Evolutionary conservation across 2,113 vertebrate species (phyloP), one percentile per base, ranked within the genome.

Genomic region (Polypterus senegalus): DNA sequence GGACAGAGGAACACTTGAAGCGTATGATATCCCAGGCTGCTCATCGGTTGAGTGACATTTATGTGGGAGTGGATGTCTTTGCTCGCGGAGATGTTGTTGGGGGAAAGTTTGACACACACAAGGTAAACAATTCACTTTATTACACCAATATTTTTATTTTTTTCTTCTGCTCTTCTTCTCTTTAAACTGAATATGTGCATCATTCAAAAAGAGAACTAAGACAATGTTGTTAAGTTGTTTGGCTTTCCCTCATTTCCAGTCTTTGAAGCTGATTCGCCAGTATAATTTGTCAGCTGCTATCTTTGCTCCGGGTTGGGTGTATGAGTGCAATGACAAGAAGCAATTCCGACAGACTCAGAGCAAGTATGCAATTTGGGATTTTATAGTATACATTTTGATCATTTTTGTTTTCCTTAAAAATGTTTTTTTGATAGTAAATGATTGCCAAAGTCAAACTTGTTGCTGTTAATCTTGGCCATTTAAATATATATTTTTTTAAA

Each of bases 231-330:
- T 46, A 47, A 9, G 9, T n/a, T 10, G 46, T 59, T 27, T 45
- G 27, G 46, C 53, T 57, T 27, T 10, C 7, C 54, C 48, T 55
- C 3, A 59, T 27, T 68, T 7, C 1, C 64, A 98, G 96, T 86
- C 96, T 0, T 76, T 98, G 73, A 77, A 85, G 61, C 52, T 95
- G 71, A 92, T 99, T 62, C 86, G 92, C 3, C 88, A 85, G 65
- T 71, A 89, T 0, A 73, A 81, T 57, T 83, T 97, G 68, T 99
- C 96, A 0, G 73, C 74, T 0, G 96, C 96, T 49, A 80, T 99
- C 67, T 99, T 99, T 0, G 96, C 95, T 47, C 93, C 95, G 0
- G 96, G 95, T 69, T 99, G 96, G 96, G 96, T 99, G n/a, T 94
- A 97, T 0, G 96, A 99, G 77, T 78, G 78, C 54, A 66, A 87